Evolutionary conservation across 2,888 invertebrate genomes (phyloP).

Genomic region (Temnothorax unifasciatus): DNA sequence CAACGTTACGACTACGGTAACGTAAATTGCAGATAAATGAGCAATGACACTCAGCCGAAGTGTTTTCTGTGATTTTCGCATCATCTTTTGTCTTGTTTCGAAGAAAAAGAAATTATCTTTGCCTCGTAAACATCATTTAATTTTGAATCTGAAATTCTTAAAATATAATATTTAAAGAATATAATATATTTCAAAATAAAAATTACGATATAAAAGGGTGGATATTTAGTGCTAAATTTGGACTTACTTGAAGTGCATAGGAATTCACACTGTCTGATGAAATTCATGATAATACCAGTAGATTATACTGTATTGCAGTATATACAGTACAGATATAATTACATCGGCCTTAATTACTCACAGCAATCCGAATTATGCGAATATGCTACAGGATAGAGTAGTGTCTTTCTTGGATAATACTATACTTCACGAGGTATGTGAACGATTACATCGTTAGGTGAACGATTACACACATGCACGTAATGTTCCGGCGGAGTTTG

Average conservation of each 20-base stretch:
- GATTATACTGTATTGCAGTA: not conserved
- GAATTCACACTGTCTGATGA: not conserved
- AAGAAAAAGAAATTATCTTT: not conserved
- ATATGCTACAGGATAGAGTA: too few species aligned
- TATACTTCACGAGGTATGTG: constrained; percentile 44
- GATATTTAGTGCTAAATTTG: not conserved
- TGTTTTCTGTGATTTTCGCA: not conserved
- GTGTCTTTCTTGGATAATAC: constrained; percentile 34
- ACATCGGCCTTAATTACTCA: not conserved
- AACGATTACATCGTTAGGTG: constrained; percentile 59
- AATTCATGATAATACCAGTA: not conserved
- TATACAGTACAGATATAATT: not conserved
- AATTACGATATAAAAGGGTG: not conserved
- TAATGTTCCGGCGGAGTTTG: constrained; percentile 58
- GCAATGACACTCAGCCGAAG: not conserved
- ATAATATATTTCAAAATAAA: not conserved
- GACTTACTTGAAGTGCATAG: not conserved
- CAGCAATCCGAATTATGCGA: not conserved
- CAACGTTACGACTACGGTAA: not conserved
- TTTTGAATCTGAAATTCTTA: not conserved
- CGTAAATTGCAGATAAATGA: constrained; percentile 4
- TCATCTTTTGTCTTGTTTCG: not conserved
- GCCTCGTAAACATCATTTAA: not conserved
- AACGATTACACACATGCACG: constrained; percentile 44
- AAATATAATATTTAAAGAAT: not conserved